These are phyloP conservation scores for Campylorhamphus procurvoides DNA, from an alignment of 2,113 vertebrate genomes.

Conservation along the genomic window DNA sequence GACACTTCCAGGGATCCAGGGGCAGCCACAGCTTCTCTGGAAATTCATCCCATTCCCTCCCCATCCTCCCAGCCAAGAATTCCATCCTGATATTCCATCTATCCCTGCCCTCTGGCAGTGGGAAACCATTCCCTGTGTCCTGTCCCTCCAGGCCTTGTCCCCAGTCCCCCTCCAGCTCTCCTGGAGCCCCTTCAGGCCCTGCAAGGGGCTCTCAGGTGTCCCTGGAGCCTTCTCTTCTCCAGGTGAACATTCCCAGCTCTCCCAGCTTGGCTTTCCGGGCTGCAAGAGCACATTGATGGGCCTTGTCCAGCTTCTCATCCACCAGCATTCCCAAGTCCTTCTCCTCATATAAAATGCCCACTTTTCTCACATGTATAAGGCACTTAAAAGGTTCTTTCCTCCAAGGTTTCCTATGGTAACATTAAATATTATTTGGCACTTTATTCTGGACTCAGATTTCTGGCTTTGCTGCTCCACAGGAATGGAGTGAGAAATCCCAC, in stretches of 20 bases:
- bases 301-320: neutral
- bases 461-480: neutral
- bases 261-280: neutral
- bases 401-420: neutral
- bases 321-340: neutral
- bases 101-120: neutral
- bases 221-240: neutral
- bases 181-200: neutral
- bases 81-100: neutral
- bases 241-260: neutral
- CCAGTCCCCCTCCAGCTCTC: neutral
- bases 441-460: neutral
- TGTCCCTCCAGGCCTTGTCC: neutral
- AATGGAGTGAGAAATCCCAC: neutral
- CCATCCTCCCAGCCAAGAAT: neutral
- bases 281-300: neutral
- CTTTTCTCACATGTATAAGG: neutral
- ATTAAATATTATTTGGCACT: neutral
- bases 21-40: neutral
- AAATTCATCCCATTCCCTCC: no score
- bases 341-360: neutral
- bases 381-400: neutral
- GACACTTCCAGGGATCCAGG: neutral
- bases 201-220: neutral
- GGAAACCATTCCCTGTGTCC: neutral